A percentile compares a stretch with the other conserved stretches of the same genome.
phyloP scores from a whole-genome alignment of 2,888 invertebrate genomes.

The Melanotus villosus region DNA sequence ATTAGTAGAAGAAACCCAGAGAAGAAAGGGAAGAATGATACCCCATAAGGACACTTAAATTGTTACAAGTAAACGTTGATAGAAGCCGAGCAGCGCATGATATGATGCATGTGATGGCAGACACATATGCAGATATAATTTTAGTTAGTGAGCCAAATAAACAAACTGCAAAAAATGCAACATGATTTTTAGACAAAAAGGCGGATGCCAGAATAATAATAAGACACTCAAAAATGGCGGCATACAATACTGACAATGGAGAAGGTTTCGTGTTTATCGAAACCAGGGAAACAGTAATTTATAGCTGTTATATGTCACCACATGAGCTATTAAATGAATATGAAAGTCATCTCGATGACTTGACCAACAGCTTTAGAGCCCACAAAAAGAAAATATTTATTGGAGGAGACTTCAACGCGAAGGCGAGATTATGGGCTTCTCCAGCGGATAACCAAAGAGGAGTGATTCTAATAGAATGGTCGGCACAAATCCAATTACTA shows the following conservation, averaged over 20 bases:
- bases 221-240: not conserved
- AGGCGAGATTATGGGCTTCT: not conserved
- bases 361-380: not conserved
- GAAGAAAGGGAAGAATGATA: not conserved
- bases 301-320: conserved; percentile 5
- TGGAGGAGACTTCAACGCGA: not conserved
- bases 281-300: not conserved
- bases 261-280: not conserved
- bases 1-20: not conserved
- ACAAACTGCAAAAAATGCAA: not conserved
- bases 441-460: not conserved
- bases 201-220: not conserved
- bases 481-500: not conserved
- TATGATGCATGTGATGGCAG: not conserved
- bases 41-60: not conserved
- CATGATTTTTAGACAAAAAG: not conserved
- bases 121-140: not conserved
- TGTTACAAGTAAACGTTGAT: not conserved
- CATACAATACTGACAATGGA: not conserved
- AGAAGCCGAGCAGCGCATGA: not conserved
- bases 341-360: not conserved
- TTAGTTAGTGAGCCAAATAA: not conserved
- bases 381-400: not conserved
- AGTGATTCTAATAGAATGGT: not conserved
- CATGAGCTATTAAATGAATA: not conserved